A percentile compares a stretch with the other conserved stretches of the same genome.
phyloP scores from a whole-genome alignment of 2,113 vertebrate species.

The Entomyzon cyanotis region DNA sequence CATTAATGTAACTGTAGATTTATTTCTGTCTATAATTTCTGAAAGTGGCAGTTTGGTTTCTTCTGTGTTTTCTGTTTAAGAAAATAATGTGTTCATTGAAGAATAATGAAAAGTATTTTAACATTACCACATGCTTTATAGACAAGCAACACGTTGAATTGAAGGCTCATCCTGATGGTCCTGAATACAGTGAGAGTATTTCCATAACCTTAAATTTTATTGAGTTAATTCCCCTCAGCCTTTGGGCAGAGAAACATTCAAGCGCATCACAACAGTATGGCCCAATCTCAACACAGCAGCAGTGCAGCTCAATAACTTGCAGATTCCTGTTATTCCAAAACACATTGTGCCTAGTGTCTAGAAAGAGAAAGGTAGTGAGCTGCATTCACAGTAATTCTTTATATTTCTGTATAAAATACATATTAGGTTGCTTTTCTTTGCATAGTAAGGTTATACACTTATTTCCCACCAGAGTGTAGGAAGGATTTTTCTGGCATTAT shows the following conservation, averaged over 20 bases:
- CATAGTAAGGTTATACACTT: neutral
- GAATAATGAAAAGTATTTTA: neutral
- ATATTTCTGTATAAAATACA: neutral
- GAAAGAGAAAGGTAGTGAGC: neutral
- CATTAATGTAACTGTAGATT: neutral
- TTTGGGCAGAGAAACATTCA: neutral
- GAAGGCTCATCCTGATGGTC: neutral
- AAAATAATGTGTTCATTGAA: neutral
- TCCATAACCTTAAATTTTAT: neutral
- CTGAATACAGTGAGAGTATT: neutral
- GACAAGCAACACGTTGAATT: neutral
- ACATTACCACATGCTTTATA: neutral
- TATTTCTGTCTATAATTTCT: constrained; percentile 4
- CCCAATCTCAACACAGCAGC: neutral
- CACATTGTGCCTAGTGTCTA: neutral
- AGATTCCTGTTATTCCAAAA: neutral
- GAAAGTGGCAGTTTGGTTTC: neutral
- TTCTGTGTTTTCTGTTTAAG: neutral
- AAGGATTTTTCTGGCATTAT: neutral
- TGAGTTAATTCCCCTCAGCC: neutral
- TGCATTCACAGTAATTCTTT: neutral
- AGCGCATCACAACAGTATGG: neutral
- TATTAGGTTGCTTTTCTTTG: neutral
- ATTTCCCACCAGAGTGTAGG: neutral
- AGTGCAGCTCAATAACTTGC: neutral